Conservation (phyloP, 2,113 vertebrate genomes). For the Chaenogobius annularis region DNA sequence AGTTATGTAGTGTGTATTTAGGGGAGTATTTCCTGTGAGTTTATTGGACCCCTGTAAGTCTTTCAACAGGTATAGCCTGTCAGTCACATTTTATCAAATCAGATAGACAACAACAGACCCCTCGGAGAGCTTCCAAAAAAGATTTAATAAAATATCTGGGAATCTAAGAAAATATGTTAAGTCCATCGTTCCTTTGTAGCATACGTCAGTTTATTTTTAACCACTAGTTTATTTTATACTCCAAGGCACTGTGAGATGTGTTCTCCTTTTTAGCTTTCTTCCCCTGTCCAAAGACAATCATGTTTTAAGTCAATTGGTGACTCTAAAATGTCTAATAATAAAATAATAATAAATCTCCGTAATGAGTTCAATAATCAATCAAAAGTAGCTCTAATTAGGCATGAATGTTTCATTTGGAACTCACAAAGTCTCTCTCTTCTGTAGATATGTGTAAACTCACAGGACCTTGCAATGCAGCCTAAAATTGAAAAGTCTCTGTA, state of each 20-base stretch:
- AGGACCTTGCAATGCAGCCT: not conserved
- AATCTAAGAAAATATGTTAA: too few relatives aligned
- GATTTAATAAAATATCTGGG: not conserved
- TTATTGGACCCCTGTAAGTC: not conserved
- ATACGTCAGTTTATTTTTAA: too few relatives aligned
- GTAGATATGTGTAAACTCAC: not conserved
- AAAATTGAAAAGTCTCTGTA: slow-evolving; percentile 34
- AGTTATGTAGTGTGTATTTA: not conserved
- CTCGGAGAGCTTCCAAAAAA: not conserved
- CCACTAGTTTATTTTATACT: too few relatives aligned
- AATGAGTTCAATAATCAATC: not conserved
- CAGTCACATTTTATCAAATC: not conserved
- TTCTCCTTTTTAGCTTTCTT: not conserved
- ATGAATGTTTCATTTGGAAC: not conserved
- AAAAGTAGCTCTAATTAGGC: too few relatives aligned
- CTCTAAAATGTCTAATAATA: not conserved
- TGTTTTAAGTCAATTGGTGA: not conserved
- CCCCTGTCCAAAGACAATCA: not conserved
- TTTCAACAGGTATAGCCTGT: not conserved
- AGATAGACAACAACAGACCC: not conserved
- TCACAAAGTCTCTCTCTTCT: not conserved
- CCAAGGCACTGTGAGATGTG: not conserved
- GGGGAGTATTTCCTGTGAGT: not conserved
- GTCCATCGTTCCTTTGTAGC: too few relatives aligned
- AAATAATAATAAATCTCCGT: not conserved